Evolutionary conservation across 2,797 vertebrate species (phyloP), one percentile per base, ranked within the genome.

Genomic region (Buphagus erythrorhynchus): DNA sequence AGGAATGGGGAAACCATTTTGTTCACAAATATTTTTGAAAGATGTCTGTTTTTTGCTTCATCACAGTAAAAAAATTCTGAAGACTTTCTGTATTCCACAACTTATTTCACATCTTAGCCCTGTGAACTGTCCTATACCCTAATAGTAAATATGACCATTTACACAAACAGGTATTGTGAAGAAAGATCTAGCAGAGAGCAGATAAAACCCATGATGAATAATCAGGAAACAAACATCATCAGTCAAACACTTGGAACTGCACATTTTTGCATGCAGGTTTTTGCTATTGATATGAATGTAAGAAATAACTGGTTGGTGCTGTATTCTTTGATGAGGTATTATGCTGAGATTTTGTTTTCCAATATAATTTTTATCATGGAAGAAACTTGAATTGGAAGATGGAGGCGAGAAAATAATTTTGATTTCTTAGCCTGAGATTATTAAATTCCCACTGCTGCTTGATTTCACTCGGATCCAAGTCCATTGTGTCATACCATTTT

Each of bases 401-500:
- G 20, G 5, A 8, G 14, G 35, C 48, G 28, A 77, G 43, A 77
- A 94, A 74, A 91, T 45, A 22, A 45, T 67, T 79, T 71, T 63
- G 29, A 42, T 89, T 93, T 91, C 72, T 89, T 79, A 35, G 18
- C 54, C 16, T 49, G 49, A 63, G 51, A 84, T 43, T 80, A 14
- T 78, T 87, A 35, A 51, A 28, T 86, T 94, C 46, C 42, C 22
- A 40, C 35, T 42, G 16, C 65, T 77, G 63, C 54, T 90, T 89
- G 77, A 54, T 92, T 95, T 96, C 68, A 57, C 42, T 51, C 35
- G 66, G 82, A 93, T 95, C 48, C 62, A 93, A 76, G 65, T 48
- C 83, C 59, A 88, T 88, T 89, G 82, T 88, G 54, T 52, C 63
- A 78, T 86, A 91, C 73, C 66, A 86, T 86, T 94, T 95, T 89